These are phyloP conservation scores for Dryoscopus gambensis DNA, from an alignment of 2,113 vertebrate species.

Conservation along the genomic window DNA sequence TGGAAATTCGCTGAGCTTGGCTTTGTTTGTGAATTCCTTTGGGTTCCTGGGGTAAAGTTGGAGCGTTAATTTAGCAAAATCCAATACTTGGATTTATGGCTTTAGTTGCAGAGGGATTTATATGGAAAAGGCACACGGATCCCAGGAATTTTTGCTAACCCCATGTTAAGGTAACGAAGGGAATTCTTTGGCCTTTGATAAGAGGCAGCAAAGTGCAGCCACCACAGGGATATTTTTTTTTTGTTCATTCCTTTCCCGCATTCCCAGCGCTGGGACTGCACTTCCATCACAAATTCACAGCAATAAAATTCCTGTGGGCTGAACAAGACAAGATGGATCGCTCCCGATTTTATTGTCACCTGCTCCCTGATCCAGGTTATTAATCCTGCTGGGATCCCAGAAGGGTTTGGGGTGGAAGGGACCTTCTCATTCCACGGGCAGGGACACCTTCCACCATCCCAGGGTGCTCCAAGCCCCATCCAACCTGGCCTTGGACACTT, in stretches of 20 bases:
- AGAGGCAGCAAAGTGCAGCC: not conserved
- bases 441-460: not conserved
- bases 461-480: not conserved
- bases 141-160: not conserved
- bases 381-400: not conserved
- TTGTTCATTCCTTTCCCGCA: not conserved
- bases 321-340: not conserved
- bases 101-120: not conserved
- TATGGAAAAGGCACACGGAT: not conserved
- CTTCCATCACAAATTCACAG: not conserved
- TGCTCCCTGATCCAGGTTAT: not conserved
- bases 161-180: not conserved
- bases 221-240: not conserved
- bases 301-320: not conserved
- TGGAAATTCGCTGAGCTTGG: not conserved
- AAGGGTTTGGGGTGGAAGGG: not conserved
- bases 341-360: not conserved
- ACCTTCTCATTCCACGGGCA: not conserved
- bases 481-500: not conserved
- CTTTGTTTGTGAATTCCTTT: not conserved
- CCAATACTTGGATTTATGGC: not conserved
- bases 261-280: accelerated
- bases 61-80: not conserved
- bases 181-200: not conserved
- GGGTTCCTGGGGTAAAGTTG: not conserved